Percentiles rank a stretch among this genome's conserved stretches.
phyloP scores from a whole-genome alignment of 2,888 invertebrate species.

The Teleiodes luculella region DNA sequence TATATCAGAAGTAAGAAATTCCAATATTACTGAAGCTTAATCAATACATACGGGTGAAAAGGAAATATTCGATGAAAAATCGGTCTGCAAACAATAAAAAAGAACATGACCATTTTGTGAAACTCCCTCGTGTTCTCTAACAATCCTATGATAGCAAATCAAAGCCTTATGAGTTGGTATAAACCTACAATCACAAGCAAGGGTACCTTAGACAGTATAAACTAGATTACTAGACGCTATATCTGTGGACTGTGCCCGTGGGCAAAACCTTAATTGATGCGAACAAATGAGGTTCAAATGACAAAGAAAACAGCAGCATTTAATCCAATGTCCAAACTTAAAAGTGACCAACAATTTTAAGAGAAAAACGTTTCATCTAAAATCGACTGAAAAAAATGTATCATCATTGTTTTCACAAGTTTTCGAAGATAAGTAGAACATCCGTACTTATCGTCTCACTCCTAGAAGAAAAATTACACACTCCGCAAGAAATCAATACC shows the following conservation, averaged over 20 bases:
- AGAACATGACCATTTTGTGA: too few species aligned
- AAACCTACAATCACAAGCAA: too few species aligned
- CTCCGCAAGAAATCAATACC: slow-evolving; percentile 30
- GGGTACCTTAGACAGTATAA: too few species aligned
- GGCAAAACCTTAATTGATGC: slow-evolving; percentile 50
- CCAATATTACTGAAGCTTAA: background rate
- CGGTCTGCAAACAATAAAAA: too few species aligned
- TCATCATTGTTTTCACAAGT: slow-evolving; percentile 21
- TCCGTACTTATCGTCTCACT: slow-evolving; percentile 29
- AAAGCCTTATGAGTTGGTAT: too few species aligned
- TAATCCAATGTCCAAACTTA: too few species aligned
- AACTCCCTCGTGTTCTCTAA: too few species aligned
- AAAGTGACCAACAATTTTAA: too few species aligned
- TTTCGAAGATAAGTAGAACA: slow-evolving; percentile 28
- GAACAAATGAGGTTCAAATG: slow-evolving; percentile 25
- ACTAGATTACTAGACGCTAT: too few species aligned
- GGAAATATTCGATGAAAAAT: too few species aligned
- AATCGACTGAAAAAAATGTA: slow-evolving; percentile 22
- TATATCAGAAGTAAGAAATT: background rate
- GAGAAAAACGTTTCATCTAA: too few species aligned
- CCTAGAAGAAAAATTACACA: slow-evolving; percentile 29
- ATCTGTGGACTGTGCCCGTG: slow-evolving; percentile 49
- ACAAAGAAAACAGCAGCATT: slow-evolving; percentile 4
- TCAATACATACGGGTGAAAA: background rate
- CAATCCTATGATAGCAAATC: background rate